Percentiles rank a stretch among this genome's conserved stretches.
phyloP scores from a whole-genome alignment of 2,113 vertebrate species.

The Ceyx melanurus region DNA sequence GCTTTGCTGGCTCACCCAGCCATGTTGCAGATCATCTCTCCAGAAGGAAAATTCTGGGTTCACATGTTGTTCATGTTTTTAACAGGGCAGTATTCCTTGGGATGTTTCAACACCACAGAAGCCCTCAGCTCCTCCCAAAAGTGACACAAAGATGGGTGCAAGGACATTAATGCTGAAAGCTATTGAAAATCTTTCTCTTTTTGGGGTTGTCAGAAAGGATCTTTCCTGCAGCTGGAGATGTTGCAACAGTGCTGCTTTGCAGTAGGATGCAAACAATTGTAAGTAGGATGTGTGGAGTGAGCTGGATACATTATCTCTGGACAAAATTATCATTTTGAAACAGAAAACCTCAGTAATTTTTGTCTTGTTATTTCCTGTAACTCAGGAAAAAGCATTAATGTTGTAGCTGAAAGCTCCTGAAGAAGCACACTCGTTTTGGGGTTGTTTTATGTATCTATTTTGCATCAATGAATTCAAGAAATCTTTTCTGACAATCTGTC shows the following conservation, averaged over 20 bases:
- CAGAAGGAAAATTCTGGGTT: neutral
- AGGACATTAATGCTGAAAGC: neutral
- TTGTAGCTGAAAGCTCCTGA: neutral
- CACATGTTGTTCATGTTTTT: neutral
- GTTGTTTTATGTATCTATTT: slow-evolving; percentile 13
- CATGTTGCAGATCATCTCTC: neutral
- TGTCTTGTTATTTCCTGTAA: neutral
- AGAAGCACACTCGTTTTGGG: neutral
- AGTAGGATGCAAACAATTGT: neutral
- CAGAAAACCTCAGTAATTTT: neutral
- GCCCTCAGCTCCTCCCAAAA: neutral
- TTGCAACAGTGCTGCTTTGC: neutral
- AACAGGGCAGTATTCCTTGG: neutral
- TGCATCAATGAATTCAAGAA: slow-evolving; percentile 40
- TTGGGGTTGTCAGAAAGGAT: neutral
- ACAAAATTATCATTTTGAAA: neutral
- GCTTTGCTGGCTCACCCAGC: neutral
- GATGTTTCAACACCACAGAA: neutral
- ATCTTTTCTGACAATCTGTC: slow-evolving; percentile 37
- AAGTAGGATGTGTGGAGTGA: neutral
- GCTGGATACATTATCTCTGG: neutral
- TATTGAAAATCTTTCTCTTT: neutral
- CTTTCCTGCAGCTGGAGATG: neutral
- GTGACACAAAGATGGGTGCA: neutral
- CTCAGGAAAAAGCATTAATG: neutral